Conservation (phyloP, 2,888 invertebrate genomes). For the Phengaris alcon region DNA sequence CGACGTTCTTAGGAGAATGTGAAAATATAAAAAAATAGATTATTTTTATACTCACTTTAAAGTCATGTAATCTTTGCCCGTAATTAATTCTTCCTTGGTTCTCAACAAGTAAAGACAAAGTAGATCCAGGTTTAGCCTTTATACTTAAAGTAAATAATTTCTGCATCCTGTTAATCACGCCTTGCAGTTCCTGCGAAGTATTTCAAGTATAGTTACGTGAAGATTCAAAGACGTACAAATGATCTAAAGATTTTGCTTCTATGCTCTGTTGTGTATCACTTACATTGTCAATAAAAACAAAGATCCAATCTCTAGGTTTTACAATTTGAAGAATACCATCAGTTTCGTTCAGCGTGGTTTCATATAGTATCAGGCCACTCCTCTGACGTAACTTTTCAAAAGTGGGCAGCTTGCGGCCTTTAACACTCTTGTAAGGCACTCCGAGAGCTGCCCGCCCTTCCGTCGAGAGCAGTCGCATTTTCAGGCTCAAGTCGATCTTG, state of each 20-base stretch:
- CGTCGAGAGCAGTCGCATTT: slow-evolving; percentile 66
- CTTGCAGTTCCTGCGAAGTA: slow-evolving; percentile 58
- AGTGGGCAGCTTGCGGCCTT: slow-evolving; percentile 69
- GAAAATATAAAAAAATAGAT: neutral
- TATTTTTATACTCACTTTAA: slow-evolving; percentile 55
- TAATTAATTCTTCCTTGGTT: slow-evolving; percentile 91
- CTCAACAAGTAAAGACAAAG: slow-evolving; percentile 82
- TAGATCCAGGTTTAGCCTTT: slow-evolving; percentile 57
- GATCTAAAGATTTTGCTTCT: neutral
- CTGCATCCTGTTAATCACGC: slow-evolving; percentile 74
- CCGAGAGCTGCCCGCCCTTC: slow-evolving; percentile 56
- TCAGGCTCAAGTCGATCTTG: slow-evolving; percentile 71
- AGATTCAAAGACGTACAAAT: neutral
- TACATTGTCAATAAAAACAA: slow-evolving; percentile 83
- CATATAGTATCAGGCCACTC: slow-evolving; percentile 82
- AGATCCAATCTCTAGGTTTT: slow-evolving; percentile 83
- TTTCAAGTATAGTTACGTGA: neutral
- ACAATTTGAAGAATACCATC: slow-evolving; percentile 70
- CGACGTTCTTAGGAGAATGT: neutral
- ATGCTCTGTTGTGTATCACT: slow-evolving; percentile 39
- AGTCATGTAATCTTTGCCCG: slow-evolving; percentile 76
- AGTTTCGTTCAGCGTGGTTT: slow-evolving; percentile 62
- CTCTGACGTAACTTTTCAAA: slow-evolving; percentile 82
- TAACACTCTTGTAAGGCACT: slow-evolving; percentile 52
- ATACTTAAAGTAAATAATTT: slow-evolving; percentile 65